Conservation (phyloP, 2,888 invertebrate genomes). For the Trissonchulus latispiculum region DNA sequence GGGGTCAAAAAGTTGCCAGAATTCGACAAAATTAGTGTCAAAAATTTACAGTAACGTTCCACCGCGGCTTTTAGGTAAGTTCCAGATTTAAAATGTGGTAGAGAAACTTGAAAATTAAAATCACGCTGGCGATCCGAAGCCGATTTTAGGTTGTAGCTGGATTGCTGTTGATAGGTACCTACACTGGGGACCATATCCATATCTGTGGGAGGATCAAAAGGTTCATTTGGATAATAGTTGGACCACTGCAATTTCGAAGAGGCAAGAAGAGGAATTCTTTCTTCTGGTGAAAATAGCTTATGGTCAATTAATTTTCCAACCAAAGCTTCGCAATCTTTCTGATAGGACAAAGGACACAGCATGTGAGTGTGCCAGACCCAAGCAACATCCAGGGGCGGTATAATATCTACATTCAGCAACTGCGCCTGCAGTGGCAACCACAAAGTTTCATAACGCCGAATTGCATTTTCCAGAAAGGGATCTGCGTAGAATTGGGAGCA, state of each 20-base stretch:
- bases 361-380: slow-evolving; percentile 50
- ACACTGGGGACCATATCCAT: slow-evolving; percentile 20
- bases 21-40: slow-evolving; percentile 47
- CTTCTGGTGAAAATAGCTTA: slow-evolving; percentile 41
- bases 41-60: slow-evolving; percentile 45
- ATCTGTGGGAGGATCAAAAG: slow-evolving; percentile 19
- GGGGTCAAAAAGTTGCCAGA: slow-evolving; percentile 48
- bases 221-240: slow-evolving; percentile 25
- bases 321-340: slow-evolving; percentile 23
- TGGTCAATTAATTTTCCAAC: slow-evolving; percentile 45
- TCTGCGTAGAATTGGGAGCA: slow-evolving; percentile 37
- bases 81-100: slow-evolving; percentile 48
- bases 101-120: slow-evolving; percentile 50
- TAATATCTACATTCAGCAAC: slow-evolving; percentile 36
- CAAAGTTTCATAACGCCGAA: slow-evolving; percentile 47
- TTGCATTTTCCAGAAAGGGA: slow-evolving; percentile 44
- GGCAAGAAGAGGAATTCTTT: no score
- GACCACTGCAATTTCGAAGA: no score
- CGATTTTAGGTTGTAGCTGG: slow-evolving; percentile 45
- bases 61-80: slow-evolving; percentile 47
- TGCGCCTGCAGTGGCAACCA: slow-evolving; percentile 49
- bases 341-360: slow-evolving; percentile 42
- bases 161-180: slow-evolving; percentile 32
- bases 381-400: slow-evolving; percentile 50
- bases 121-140: slow-evolving; percentile 47